Base-by-base conservation (phyloP, 2,113 vertebrate species). In the Vidua chalybeata region DNA sequence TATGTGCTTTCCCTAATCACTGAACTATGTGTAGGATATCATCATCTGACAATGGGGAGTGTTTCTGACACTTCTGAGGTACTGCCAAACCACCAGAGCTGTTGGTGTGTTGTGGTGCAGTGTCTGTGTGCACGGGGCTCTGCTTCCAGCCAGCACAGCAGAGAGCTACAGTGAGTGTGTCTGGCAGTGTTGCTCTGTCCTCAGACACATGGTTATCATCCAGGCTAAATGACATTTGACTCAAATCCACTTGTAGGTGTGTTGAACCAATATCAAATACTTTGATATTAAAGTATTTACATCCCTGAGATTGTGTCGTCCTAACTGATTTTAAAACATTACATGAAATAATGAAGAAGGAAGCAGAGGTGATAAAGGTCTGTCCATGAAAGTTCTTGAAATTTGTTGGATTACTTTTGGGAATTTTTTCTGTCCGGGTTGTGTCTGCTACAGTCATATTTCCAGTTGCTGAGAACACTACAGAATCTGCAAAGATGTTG, bases 121-220 rank as follows among this genome's bases (percentile, higher is more conserved):
- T 18, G 41, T 48, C 18, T 46, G 28, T 19, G 51, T n/a, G 3
- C 23, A 13, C 9, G 4, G 28, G 33, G 56, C 58, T 79, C 49
- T 63, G 48, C 56, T 67, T 37, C 39, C 66, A 63, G 37, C 48
- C 48, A 11, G 8, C 18, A 1, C 0, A 1, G 56, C 22, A 35
- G 10, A 48, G 22, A 79, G 2, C 55, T 30, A 0, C 41, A 2
- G 2, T 3, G 9, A 24, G 8, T 3, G 6, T 18, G 24, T 30
- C 5, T 51, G 56, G 21, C 56, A 27, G 35, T 19, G 43, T 2
- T 37, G 27, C 3, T 5, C 1, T 72, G 52, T 73, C 20, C 49
- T 41, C 18, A 59, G 63, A 22, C 31, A n/a, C 31, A 11, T 10
- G 22, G 22, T 12, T 61, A 14, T 37, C 1, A 0, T 31, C 37